These are phyloP conservation scores for Frankliniella intonsa DNA, from an alignment of 2,888 invertebrate species.

Conservation along the genomic window DNA sequence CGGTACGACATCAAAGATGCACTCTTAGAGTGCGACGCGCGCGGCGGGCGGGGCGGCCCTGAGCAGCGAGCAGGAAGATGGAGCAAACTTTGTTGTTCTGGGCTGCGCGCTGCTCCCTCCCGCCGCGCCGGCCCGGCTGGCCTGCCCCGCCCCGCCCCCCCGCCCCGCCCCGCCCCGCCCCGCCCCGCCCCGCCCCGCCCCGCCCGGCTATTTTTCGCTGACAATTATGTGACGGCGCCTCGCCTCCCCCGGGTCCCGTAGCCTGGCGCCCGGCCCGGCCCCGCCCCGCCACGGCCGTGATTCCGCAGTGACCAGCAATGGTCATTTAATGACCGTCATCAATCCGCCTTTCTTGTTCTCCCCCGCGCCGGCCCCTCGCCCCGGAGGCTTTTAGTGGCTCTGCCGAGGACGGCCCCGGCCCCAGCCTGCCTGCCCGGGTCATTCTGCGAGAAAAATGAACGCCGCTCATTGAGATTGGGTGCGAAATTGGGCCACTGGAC, in stretches of 20 bases:
- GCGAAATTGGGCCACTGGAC: background rate
- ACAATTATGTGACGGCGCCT: background rate
- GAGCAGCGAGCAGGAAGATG: background rate
- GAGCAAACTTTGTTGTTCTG: background rate
- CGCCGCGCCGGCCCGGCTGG: background rate
- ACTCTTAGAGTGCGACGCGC: background rate
- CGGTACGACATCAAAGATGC: too few relatives aligned
- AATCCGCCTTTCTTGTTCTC: background rate
- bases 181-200: background rate
- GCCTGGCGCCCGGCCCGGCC: background rate
- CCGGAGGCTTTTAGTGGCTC: background rate
- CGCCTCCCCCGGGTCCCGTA: background rate
- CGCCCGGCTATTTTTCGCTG: background rate
- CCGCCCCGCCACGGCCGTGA: background rate
- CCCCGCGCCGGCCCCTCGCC: background rate
- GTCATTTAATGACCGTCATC: background rate
- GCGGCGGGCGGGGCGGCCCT: background rate
- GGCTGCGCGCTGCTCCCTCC: background rate
- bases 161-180: background rate
- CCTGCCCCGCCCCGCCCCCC: background rate
- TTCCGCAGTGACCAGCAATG: conserved; percentile 6
- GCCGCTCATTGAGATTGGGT: background rate
- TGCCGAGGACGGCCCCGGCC: background rate
- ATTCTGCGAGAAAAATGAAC: background rate
- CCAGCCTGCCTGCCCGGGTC: background rate